These are phyloP conservation scores for Drosophila grimshawi DNA, from an alignment of 1,140 invertebrate genomes.

Conservation along the genomic window DNA sequence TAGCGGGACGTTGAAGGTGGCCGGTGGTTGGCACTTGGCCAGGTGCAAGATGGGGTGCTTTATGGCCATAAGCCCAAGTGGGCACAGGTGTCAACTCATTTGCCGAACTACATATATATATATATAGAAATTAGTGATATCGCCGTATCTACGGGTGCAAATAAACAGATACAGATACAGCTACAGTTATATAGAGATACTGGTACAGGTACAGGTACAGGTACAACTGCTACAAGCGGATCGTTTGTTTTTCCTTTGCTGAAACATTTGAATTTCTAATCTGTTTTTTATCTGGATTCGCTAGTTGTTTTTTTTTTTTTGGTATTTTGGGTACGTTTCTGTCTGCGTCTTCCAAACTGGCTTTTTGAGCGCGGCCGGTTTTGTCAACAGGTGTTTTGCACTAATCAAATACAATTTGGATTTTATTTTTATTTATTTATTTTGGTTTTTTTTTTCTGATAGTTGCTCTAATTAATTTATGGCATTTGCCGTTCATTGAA, in stretches of 20 bases:
- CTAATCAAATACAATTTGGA: constrained; percentile 66
- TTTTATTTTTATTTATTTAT: constrained; percentile 1
- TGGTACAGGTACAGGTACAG: constrained; percentile 15
- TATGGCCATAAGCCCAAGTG: constrained; percentile 31
- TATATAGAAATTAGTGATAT: constrained; percentile 15
- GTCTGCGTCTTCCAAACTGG: constrained; percentile 67
- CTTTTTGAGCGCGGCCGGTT: constrained; percentile 66
- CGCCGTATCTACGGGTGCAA: constrained; percentile 28
- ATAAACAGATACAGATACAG: constrained; percentile 2
- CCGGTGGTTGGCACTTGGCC: constrained; percentile 6
- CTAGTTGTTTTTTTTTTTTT: constrained; percentile 27
- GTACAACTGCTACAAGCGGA: constrained; percentile 36
- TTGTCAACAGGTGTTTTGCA: constrained; percentile 80
- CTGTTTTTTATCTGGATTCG: constrained; percentile 70
- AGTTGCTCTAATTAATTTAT: constrained; percentile 78
- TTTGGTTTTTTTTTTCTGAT: constrained; percentile 40
- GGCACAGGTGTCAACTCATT: constrained; percentile 34
- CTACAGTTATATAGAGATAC: constrained; percentile 29
- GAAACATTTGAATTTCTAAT: constrained; percentile 79
- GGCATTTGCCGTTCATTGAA: constrained; percentile 48
- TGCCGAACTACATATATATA: constrained; percentile 7
- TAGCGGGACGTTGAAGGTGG: constrained; percentile 16
- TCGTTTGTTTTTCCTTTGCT: constrained; percentile 44
- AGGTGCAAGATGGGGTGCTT: constrained; percentile 47
- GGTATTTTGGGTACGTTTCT: constrained; percentile 29